phyloP scores from a whole-genome alignment of 2,113 vertebrate genomes.

The Chiloscyllium plagiosum region DNA sequence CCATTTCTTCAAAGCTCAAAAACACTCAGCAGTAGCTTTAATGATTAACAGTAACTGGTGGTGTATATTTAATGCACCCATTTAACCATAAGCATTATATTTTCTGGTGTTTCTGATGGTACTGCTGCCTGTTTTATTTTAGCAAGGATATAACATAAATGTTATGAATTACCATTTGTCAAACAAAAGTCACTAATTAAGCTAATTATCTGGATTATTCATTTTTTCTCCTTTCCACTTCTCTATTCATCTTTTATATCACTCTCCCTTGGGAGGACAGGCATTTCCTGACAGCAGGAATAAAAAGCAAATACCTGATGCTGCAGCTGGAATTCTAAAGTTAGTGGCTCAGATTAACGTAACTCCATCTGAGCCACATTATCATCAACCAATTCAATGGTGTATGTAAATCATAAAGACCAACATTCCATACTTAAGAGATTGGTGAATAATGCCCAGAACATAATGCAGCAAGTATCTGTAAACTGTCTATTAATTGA shows the following conservation, averaged over 20 bases:
- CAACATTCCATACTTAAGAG: neutral
- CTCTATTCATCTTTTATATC: neutral
- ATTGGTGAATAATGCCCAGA: neutral
- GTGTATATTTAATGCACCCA: neutral
- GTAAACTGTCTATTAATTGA: neutral
- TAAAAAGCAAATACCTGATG: neutral
- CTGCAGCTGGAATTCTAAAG: neutral
- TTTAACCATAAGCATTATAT: neutral
- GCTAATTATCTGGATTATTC: neutral
- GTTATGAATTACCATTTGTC: neutral
- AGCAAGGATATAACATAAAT: neutral
- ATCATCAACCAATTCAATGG: neutral
- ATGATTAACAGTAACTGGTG: neutral
- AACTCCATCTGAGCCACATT: neutral
- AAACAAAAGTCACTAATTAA: neutral
- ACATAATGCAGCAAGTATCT: neutral
- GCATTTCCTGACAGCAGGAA: neutral
- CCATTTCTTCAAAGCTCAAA: neutral
- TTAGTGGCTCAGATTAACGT: neutral
- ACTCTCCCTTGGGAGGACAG: neutral
- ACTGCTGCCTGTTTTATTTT: neutral
- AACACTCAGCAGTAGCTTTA: neutral
- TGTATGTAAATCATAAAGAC: neutral
- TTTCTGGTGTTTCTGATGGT: neutral
- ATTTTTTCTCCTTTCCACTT: neutral